Base-by-base conservation (phyloP, 2,113 vertebrate genomes). In the Scomber scombrus region DNA sequence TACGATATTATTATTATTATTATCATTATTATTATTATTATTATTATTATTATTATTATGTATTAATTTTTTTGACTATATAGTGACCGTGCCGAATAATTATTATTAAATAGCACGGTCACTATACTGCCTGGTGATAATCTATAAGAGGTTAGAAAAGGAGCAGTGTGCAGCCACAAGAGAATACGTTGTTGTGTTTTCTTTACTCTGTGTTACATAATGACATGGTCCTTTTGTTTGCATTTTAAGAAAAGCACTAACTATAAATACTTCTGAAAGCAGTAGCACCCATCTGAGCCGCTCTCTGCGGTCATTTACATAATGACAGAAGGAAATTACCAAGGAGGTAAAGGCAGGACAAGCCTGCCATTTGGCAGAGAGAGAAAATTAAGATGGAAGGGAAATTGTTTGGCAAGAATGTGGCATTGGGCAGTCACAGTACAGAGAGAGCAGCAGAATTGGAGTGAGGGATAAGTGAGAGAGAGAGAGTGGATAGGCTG, bases 291-390 rank as follows among this genome's bases (percentile, higher is more conserved):
- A 68, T 86, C 72, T 81, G 84, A 73, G 86, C 78, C 52, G 55
- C 87, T 76, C 81, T 89, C 89, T 82, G 78, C 82, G 88, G 86
- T 91, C 78, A 89, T 92, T 89, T 93, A 83, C 92, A 92, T 92
- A 92, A 94, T 90, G 86, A 89, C 87, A 87, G 78, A 81, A 85
- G 74, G 67, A 86, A 93, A 89, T 85, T 64, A 84, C 76, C 26
- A 26, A 85, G 77, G 84, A 89, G 78, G 83, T 72, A 87, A 78
- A 78, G 72, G 43, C 82, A 70, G 79, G 66, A 84, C 60, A 63
- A 86, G 71, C 60, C 71, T 67, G 84, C 83, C 75, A 88, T 86
- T 92, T 92, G 91, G 91, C 91, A 84, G 73, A 23, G 29, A 71
- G 76, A 63, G 84, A 66, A 90, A 89, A 87, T 90, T 81, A 89